These are phyloP conservation scores for Manis javanica DNA, from an alignment of 2,797 vertebrate species.

Conservation along the genomic window DNA sequence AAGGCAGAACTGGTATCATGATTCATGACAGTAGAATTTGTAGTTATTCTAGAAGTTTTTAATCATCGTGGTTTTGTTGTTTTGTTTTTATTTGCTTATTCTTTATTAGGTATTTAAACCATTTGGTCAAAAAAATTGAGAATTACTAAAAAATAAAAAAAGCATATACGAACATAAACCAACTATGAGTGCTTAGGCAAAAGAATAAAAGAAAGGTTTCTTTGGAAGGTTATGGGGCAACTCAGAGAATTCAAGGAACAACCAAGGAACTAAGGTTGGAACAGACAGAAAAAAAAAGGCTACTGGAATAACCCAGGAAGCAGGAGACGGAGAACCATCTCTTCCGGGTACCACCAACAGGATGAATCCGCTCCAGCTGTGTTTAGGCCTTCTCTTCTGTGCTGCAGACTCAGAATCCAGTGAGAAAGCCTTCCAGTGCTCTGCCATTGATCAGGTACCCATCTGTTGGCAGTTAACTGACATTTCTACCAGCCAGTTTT, in stretches of 20 bases:
- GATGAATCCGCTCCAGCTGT: not conserved
- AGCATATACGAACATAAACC: not conserved
- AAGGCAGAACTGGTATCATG: not conserved
- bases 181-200: not conserved
- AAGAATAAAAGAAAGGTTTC: not conserved
- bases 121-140: not conserved
- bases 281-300: not conserved
- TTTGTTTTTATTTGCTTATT: not conserved
- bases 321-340: not conserved
- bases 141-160: not conserved
- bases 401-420: not conserved
- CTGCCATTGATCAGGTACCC: not conserved
- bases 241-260: not conserved
- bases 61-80: not conserved
- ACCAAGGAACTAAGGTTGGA: not conserved
- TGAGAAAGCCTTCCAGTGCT: accelerated
- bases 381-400: not conserved
- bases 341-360: accelerated
- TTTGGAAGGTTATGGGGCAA: not conserved
- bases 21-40: not conserved
- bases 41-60: not conserved
- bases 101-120: not conserved
- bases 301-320: not conserved
- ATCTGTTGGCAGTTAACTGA: not conserved
- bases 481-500: not conserved